A percentile compares a stretch with the other conserved stretches of the same genome.
These are phyloP conservation scores for Drosophila leonis DNA, from an alignment of 2,888 invertebrate species.

Conservation along the genomic window DNA sequence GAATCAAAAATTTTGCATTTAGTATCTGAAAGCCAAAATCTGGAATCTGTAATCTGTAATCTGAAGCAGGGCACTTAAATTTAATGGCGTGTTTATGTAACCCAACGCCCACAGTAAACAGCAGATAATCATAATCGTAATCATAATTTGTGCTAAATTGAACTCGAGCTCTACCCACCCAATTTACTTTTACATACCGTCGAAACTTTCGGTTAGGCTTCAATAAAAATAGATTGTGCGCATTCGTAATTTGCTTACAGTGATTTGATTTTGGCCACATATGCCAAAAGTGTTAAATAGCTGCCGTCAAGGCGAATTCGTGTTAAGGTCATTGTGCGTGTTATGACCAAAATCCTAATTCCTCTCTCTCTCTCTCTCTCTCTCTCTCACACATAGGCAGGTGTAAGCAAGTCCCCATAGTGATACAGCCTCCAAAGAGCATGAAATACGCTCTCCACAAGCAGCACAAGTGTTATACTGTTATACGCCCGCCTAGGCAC, in stretches of 20 bases:
- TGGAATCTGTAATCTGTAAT: conserved; percentile 38
- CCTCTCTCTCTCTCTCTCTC: conserved; percentile 3
- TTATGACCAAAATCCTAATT: conserved; percentile 50
- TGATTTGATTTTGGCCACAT: conserved; percentile 38
- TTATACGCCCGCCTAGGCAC: conserved; percentile 41
- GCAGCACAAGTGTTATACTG: conserved; percentile 49
- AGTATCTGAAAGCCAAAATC: background rate
- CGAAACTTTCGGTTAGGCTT: background rate
- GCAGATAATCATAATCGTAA: conserved; percentile 76
- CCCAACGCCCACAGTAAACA: conserved; percentile 45
- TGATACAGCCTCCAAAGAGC: conserved; percentile 37
- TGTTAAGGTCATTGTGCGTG: conserved; percentile 39
- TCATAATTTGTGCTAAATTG: conserved; percentile 50
- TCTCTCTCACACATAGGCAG: conserved; percentile 14
- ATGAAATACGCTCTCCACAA: background rate
- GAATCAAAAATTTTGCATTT: conserved; percentile 16
- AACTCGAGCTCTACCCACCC: background rate
- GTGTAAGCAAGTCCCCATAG: conserved; percentile 18
- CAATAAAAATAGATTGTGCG: conserved; percentile 60
- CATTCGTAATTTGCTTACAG: conserved; percentile 33
- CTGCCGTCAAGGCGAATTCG: conserved; percentile 24
- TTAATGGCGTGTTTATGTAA: conserved; percentile 77
- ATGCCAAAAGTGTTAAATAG: conserved; percentile 50
- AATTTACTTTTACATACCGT: background rate
- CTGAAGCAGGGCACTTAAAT: conserved; percentile 65